phyloP scores from a whole-genome alignment of 2,113 vertebrate genomes.

The Etheostoma spectabile region DNA sequence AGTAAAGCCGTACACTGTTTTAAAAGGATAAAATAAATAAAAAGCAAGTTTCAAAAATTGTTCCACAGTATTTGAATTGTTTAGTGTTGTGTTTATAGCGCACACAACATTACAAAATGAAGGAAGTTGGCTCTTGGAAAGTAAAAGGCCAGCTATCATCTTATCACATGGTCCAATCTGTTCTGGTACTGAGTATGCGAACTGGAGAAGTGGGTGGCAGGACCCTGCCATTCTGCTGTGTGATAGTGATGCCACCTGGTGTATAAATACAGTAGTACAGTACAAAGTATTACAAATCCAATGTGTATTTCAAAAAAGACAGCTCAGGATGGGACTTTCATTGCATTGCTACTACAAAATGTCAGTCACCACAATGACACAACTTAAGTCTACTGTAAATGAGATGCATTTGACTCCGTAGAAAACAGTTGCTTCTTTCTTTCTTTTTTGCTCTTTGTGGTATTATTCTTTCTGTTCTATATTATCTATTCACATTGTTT shows the following conservation, averaged over 20 bases:
- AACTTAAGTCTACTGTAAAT: slow-evolving; percentile 46
- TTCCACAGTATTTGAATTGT: slow-evolving; percentile 24
- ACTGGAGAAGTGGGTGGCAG: slow-evolving; percentile 24
- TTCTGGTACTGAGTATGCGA: slow-evolving; percentile 29
- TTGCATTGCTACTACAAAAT: slow-evolving; percentile 20
- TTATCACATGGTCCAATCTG: slow-evolving; percentile 11
- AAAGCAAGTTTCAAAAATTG: slow-evolving; percentile 27
- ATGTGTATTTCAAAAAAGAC: slow-evolving; percentile 14
- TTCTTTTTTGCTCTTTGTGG: slow-evolving; percentile 47
- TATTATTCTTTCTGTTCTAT: slow-evolving; percentile 45
- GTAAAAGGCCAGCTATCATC: slow-evolving; percentile 29
- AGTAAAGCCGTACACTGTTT: slow-evolving; percentile 1
- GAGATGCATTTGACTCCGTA: slow-evolving; percentile 41
- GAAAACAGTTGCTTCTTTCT: slow-evolving; percentile 63
- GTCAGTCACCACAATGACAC: slow-evolving; percentile 18
- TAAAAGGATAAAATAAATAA: not conserved
- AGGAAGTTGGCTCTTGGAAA: slow-evolving; percentile 7
- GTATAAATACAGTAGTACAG: slow-evolving; percentile 56
- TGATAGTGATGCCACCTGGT: slow-evolving; percentile 71
- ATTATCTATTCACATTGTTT: slow-evolving; percentile 71
- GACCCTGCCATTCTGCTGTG: slow-evolving; percentile 19
- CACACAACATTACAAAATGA: not conserved
- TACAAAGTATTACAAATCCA: slow-evolving; percentile 4
- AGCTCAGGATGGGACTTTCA: slow-evolving; percentile 6
- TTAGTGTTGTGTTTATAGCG: slow-evolving; percentile 21